These are phyloP conservation scores for Odontamblyopus lacepedii DNA, from an alignment of 2,797 vertebrate species.

Conservation along the genomic window DNA sequence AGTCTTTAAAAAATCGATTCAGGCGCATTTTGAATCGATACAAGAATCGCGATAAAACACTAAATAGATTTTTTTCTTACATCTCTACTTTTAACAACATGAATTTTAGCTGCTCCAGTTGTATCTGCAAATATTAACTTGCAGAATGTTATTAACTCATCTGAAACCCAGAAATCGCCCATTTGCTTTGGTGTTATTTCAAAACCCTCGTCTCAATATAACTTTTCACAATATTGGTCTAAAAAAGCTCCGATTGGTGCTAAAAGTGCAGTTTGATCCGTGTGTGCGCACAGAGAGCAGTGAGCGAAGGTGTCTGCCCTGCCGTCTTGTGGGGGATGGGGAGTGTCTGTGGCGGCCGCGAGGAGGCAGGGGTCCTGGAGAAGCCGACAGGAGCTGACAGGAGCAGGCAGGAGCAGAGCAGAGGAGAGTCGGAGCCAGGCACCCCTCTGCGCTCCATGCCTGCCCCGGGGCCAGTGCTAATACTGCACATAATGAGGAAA, in stretches of 20 bases:
- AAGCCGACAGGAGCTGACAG: conserved; percentile 1
- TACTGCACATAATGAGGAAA: conserved; percentile 78
- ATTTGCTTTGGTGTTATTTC: background rate
- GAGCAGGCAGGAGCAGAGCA: conserved; percentile 25
- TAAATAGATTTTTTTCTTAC: too few species aligned
- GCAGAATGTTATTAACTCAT: too few species aligned
- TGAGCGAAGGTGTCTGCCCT: conserved; percentile 20
- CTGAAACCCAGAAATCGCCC: too few species aligned
- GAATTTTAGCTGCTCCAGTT: too few species aligned
- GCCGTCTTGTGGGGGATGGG: conserved; percentile 24
- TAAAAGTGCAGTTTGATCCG: background rate
- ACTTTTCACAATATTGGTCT: background rate
- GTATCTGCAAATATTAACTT: too few species aligned
- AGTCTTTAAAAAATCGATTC: too few species aligned
- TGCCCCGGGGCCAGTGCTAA: conserved; percentile 73
- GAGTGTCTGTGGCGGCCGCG: conserved; percentile 34
- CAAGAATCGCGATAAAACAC: too few species aligned
- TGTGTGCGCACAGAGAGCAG: too few species aligned
- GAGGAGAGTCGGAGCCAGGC: conserved; percentile 60
- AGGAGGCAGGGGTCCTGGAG: conserved; percentile 62
- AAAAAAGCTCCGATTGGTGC: background rate
- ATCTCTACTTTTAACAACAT: too few species aligned
- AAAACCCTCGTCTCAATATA: background rate
- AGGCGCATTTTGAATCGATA: too few species aligned
- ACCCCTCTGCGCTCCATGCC: conserved; percentile 73